Percentiles rank a stretch among this genome's conserved stretches.
phyloP scores from a whole-genome alignment of 2,888 invertebrate genomes.

The Elysia crispata region DNA sequence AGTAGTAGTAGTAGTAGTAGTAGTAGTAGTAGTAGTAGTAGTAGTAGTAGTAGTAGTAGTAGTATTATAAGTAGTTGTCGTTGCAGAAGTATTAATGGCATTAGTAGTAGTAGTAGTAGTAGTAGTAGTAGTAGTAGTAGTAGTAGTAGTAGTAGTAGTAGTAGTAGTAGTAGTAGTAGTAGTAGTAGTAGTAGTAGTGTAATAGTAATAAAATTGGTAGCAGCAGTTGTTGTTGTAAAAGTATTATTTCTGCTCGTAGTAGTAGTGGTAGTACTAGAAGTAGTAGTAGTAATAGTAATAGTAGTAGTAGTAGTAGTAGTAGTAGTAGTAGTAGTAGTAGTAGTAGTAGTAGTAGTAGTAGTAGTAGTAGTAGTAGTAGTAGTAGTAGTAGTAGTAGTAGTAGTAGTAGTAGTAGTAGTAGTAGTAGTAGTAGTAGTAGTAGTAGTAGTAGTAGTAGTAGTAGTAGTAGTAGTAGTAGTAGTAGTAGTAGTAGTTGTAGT shows the following conservation, averaged over 20 bases:
- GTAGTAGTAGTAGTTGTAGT: conserved; percentile 34
- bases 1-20: too few species aligned
- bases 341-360: conserved; percentile 33
- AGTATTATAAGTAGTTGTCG: too few species aligned
- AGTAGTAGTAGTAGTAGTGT: too few species aligned
- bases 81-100: too few species aligned
- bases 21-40: conserved; percentile 32
- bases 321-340: conserved; percentile 30
- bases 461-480: conserved; percentile 37
- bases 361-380: conserved; percentile 31
- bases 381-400: conserved; percentile 31
- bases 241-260: too few species aligned
- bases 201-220: conserved; percentile 23
- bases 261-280: conserved; percentile 36
- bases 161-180: conserved; percentile 16
- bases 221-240: conserved; percentile 23
- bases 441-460: conserved; percentile 36
- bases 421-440: conserved; percentile 34
- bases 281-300: conserved; percentile 35
- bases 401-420: neutral
- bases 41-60: conserved; percentile 43
- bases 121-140: conserved; percentile 2
- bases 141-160: conserved; percentile 14
- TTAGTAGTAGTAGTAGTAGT: neutral
- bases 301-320: conserved; percentile 1